A percentile compares a stretch with the other conserved stretches of the same genome.
phyloP scores from a whole-genome alignment of 2,113 vertebrate species.

The Thalassoma bifasciatum region DNA sequence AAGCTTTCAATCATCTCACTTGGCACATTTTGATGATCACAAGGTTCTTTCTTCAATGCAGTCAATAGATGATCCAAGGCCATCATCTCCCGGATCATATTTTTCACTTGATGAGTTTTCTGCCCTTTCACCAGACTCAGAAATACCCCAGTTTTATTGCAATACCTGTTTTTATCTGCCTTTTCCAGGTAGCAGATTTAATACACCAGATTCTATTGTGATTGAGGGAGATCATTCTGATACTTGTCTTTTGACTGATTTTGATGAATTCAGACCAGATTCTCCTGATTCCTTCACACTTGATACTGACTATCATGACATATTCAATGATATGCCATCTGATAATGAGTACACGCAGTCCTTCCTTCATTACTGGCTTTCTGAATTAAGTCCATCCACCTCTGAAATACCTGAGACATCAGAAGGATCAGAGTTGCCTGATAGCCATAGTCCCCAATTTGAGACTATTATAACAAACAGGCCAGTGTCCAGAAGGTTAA shows the following conservation, averaged over 20 bases:
- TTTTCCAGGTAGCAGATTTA: constrained; percentile 1
- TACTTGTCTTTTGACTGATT: background rate
- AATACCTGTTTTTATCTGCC: constrained; percentile 2
- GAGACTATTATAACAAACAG: background rate
- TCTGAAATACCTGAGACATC: background rate
- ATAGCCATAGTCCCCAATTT: background rate
- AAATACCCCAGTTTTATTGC: constrained; percentile 17
- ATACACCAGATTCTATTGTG: constrained; percentile 3
- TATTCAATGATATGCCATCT: background rate
- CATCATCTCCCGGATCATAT: constrained; percentile 23
- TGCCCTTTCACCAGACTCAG: constrained; percentile 27
- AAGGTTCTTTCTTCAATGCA: background rate
- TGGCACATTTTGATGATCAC: background rate
- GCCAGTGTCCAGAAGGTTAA: background rate
- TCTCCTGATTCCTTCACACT: constrained; percentile 25
- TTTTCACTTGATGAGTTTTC: constrained; percentile 17
- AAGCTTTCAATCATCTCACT: background rate
- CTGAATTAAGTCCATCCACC: constrained; percentile 21
- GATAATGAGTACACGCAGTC: constrained; percentile 27
- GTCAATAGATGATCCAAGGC: constrained; percentile 2
- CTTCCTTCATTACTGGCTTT: constrained; percentile 36
- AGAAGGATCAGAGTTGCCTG: background rate
- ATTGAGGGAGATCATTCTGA: background rate
- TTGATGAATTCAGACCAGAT: constrained; percentile 36
- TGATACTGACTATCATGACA: constrained; percentile 4